These are phyloP conservation scores for Achatina immaculata DNA, from an alignment of 1,140 invertebrate species.

Conservation along the genomic window DNA sequence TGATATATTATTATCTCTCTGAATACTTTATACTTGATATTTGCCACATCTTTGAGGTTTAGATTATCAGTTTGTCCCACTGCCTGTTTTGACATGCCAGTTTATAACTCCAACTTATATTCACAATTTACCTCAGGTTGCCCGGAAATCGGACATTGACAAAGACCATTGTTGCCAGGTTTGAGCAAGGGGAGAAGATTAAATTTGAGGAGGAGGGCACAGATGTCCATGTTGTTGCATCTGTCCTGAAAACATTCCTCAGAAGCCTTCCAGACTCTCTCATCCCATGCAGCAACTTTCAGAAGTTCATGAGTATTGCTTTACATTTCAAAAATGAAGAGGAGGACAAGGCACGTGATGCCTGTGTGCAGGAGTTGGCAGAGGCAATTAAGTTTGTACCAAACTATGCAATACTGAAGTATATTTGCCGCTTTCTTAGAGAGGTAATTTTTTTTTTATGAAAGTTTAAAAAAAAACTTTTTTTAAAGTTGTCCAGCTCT, in stretches of 20 bases:
- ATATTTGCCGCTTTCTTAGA: conserved; percentile 63
- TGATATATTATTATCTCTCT: no score
- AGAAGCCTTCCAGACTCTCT: conserved; percentile 69
- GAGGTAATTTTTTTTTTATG: conserved; percentile 1
- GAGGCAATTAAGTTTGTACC: conserved; percentile 53
- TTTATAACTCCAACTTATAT: no score
- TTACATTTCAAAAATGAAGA: conserved; percentile 53
- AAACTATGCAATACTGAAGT: conserved; percentile 65
- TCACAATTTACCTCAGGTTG: conserved; percentile 63
- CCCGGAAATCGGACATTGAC: conserved; percentile 62
- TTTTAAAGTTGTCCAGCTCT: no score
- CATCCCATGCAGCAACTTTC: conserved; percentile 63
- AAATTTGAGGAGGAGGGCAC: conserved; percentile 51
- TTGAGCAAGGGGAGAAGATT: conserved; percentile 62
- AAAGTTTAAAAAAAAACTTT: no score
- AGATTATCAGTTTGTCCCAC: no score
- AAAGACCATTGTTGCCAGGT: conserved; percentile 60
- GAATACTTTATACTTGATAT: no score
- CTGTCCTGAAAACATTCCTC: conserved; percentile 67
- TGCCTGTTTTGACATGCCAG: no score
- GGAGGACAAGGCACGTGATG: conserved; percentile 38
- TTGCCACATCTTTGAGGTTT: no score
- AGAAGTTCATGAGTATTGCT: conserved; percentile 65
- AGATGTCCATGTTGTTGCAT: conserved; percentile 69
- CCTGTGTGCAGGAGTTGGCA: conserved; percentile 48